Evolutionary conservation across 2,888 invertebrate genomes (phyloP).

Genomic region (Litoditis marina): DNA sequence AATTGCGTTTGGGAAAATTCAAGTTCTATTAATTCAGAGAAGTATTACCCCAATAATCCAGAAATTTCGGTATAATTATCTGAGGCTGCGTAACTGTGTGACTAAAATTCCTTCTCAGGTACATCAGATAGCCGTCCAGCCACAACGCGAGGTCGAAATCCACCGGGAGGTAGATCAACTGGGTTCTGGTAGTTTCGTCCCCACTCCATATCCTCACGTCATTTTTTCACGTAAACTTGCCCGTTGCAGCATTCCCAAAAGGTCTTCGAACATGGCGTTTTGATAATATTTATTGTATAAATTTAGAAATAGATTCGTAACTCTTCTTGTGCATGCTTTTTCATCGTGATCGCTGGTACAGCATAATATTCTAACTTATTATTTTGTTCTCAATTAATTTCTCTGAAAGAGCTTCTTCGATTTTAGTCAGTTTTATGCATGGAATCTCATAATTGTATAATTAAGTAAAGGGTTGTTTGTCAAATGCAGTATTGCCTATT

Average conservation of each 20-base stretch:
- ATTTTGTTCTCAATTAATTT: background rate
- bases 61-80: no score
- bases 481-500: no score
- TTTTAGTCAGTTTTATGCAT: constrained; percentile 8
- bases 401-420: background rate
- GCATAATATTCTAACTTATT: constrained; percentile 4
- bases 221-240: background rate
- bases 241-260: no score
- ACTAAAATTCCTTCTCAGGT: constrained; percentile 3
- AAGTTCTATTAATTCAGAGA: no score
- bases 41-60: no score
- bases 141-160: constrained; percentile 25
- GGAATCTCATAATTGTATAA: no score
- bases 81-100: background rate
- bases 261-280: no score
- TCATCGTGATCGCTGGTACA: no score
- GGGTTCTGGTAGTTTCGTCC: constrained; percentile 35
- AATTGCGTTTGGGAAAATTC: no score
- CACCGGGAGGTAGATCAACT: constrained; percentile 42
- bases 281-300: background rate
- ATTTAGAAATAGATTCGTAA: background rate
- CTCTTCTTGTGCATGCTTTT: background rate
- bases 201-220: background rate
- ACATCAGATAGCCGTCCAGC: constrained; percentile 2
- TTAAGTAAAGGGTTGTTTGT: no score